These are phyloP conservation scores for Leptinotarsa lineolata DNA, from an alignment of 1,140 invertebrate genomes.

Conservation along the genomic window DNA sequence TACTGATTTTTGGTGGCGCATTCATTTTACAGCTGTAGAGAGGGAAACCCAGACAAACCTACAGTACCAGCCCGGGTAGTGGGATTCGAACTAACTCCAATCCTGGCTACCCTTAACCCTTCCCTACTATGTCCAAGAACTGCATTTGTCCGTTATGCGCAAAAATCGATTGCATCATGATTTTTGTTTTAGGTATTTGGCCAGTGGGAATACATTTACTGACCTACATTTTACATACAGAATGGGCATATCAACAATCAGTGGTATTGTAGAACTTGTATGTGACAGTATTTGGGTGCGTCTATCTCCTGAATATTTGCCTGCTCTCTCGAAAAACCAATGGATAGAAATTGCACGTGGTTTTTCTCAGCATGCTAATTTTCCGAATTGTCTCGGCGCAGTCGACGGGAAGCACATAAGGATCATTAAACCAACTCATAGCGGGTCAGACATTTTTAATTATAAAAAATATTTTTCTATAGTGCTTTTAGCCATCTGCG, in stretches of 20 bases:
- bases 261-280: constrained; percentile 19
- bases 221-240: constrained; percentile 14
- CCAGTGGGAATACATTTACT: constrained; percentile 12
- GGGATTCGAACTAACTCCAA: no score
- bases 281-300: constrained; percentile 14
- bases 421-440: constrained; percentile 45
- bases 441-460: constrained; percentile 55
- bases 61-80: no score
- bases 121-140: neutral
- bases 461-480: constrained; percentile 57
- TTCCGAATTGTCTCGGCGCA: constrained; percentile 48
- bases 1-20: no score
- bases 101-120: neutral
- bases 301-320: constrained; percentile 10
- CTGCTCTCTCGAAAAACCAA: neutral
- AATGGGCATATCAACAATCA: constrained; percentile 20
- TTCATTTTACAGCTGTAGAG: no score
- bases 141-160: neutral
- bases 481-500: constrained; percentile 53
- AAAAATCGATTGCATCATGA: neutral
- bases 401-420: constrained; percentile 57
- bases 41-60: no score
- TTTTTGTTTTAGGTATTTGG: constrained; percentile 18
- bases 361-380: constrained; percentile 34
- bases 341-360: constrained; percentile 10